A percentile compares a stretch with the other conserved stretches of the same genome.
Conservation (phyloP, 2,888 invertebrate species). For the Noctua comes region DNA sequence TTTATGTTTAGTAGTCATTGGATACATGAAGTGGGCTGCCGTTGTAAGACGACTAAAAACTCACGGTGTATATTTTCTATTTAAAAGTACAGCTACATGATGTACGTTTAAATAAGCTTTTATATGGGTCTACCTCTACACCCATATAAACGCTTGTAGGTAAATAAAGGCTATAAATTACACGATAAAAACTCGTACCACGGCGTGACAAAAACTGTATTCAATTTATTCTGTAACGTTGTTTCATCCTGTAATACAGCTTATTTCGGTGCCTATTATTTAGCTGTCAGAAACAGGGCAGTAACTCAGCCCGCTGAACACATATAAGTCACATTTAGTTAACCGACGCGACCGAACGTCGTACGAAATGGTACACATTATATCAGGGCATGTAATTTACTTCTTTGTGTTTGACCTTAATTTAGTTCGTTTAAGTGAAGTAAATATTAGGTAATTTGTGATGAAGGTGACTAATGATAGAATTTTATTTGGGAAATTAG, state of each 20-base stretch:
- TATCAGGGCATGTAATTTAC: constrained; percentile 26
- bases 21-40: no score
- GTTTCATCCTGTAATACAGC: constrained; percentile 55
- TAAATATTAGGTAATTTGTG: constrained; percentile 37
- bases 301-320: constrained; percentile 65
- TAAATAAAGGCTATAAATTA: background rate
- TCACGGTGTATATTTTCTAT: no score
- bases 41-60: no score
- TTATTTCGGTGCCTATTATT: constrained; percentile 70
- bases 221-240: constrained; percentile 50
- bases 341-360: constrained; percentile 49
- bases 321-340: constrained; percentile 58
- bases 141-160: background rate
- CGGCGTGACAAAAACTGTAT: constrained; percentile 39
- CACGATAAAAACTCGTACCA: background rate
- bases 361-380: constrained; percentile 43
- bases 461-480: constrained; percentile 32
- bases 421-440: constrained; percentile 27
- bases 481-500: constrained; percentile 25
- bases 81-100: background rate
- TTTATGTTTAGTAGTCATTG: no score
- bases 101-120: no score
- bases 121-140: no score
- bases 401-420: constrained; percentile 45
- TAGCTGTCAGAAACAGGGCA: constrained; percentile 72